Evolutionary conservation across 2,797 vertebrate species (phyloP).

Genomic region (Apogon talboti): DNA sequence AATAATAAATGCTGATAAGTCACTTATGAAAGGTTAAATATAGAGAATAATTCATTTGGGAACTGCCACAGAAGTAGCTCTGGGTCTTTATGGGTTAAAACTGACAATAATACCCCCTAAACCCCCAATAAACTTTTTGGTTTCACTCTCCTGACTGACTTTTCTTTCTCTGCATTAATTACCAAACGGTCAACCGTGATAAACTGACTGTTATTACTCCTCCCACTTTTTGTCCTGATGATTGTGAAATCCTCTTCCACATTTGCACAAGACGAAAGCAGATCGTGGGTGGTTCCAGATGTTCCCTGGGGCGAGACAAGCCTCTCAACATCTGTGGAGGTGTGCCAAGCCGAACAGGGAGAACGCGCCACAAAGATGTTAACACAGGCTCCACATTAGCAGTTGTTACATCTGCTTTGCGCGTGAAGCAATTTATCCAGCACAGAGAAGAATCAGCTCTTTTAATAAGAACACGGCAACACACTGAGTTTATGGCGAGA

Average conservation of each 20-base stretch:
- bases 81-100: too few species aligned
- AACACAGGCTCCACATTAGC: constrained; percentile 19
- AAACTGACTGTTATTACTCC: constrained; percentile 11
- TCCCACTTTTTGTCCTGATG: constrained; percentile 6
- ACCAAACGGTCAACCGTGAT: constrained; percentile 15
- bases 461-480: neutral
- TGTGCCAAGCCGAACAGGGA: constrained; percentile 37
- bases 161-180: neutral
- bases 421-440: neutral
- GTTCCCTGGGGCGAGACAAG: constrained; percentile 46
- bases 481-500: constrained; percentile 6
- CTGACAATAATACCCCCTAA: too few species aligned
- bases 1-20: too few species aligned
- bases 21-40: too few species aligned
- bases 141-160: neutral
- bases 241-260: constrained; percentile 31
- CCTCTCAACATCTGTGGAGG: constrained; percentile 63
- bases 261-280: constrained; percentile 44
- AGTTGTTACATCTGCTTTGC: constrained; percentile 27
- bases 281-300: constrained; percentile 59
- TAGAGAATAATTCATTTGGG: too few species aligned
- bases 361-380: constrained; percentile 42
- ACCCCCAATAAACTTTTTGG: neutral
- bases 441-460: neutral
- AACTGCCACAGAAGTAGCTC: too few species aligned